phyloP scores from a whole-genome alignment of 2,797 vertebrate genomes.

The Falco cherrug region DNA sequence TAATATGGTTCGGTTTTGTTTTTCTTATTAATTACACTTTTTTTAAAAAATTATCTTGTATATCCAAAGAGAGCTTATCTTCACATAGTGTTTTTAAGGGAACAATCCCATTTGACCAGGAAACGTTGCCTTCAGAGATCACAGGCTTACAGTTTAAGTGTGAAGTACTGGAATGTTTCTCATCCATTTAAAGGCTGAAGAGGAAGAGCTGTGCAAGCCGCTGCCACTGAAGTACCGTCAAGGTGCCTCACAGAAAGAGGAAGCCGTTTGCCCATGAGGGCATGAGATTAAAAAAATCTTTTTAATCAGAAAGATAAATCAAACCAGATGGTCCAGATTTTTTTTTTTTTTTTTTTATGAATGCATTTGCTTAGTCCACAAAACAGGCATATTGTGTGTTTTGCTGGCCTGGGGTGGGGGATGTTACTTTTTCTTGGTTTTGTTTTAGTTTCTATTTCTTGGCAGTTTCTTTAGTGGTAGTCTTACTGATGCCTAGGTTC shows the following conservation, averaged over 20 bases:
- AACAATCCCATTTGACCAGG: neutral
- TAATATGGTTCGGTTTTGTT: neutral
- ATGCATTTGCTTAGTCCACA: neutral
- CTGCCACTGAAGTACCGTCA: neutral
- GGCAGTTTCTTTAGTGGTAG: neutral
- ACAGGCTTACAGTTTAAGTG: neutral
- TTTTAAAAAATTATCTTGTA: neutral
- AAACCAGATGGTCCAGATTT: neutral
- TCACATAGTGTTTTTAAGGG: neutral
- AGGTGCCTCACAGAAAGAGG: neutral
- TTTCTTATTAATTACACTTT: neutral
- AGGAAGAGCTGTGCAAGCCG: neutral
- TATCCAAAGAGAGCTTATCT: neutral
- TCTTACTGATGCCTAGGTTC: neutral
- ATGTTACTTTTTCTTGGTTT: neutral
- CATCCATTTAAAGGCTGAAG: neutral
- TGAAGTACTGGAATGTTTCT: neutral
- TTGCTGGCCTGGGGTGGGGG: neutral
- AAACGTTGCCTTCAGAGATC: neutral
- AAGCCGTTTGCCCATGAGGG: neutral
- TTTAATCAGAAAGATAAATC: conserved; percentile 12
- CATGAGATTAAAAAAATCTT: neutral
- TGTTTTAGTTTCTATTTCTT: neutral
- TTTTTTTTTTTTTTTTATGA: neutral
- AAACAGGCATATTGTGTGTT: neutral